Evolutionary conservation across 2,888 invertebrate species (phyloP).

Genomic region (Chaetogeoica ovagalla): DNA sequence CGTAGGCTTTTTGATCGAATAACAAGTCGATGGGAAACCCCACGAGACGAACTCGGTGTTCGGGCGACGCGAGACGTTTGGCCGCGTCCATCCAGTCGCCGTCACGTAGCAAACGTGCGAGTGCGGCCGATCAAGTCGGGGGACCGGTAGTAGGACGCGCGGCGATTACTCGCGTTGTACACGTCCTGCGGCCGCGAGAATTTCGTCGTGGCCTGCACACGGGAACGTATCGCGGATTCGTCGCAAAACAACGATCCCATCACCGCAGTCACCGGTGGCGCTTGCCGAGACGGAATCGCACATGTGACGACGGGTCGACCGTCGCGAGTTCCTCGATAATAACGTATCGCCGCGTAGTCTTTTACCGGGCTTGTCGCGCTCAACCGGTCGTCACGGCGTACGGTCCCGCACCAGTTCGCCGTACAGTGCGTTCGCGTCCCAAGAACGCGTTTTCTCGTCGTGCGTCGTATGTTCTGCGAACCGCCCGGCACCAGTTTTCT

Average conservation of each 20-base stretch:
- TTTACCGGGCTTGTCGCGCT: not conserved
- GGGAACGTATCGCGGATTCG: not conserved
- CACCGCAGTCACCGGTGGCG: slow-evolving; percentile 13
- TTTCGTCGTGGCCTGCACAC: not conserved
- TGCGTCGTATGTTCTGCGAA: not conserved
- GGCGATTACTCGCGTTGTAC: too few species aligned
- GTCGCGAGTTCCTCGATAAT: not conserved
- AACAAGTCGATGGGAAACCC: too few species aligned
- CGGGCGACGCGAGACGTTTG: too few species aligned
- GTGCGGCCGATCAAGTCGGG: not conserved
- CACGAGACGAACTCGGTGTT: too few species aligned
- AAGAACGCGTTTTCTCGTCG: not conserved
- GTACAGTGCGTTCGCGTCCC: slow-evolving; percentile 10
- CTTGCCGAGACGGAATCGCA: slow-evolving; percentile 16
- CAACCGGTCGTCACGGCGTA: not conserved
- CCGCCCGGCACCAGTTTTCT: not conserved
- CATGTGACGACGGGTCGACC: not conserved
- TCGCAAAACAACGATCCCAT: slow-evolving; percentile 24
- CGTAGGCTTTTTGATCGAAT: too few species aligned
- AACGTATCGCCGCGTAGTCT: not conserved
- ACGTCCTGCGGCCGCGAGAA: too few species aligned
- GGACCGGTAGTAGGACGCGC: not conserved
- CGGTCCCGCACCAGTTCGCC: not conserved
- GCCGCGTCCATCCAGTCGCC: too few species aligned
- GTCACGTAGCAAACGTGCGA: slow-evolving; percentile 24